These are phyloP conservation scores for Erpobdella octoculata DNA, from an alignment of 2,888 invertebrate genomes.

Conservation along the genomic window DNA sequence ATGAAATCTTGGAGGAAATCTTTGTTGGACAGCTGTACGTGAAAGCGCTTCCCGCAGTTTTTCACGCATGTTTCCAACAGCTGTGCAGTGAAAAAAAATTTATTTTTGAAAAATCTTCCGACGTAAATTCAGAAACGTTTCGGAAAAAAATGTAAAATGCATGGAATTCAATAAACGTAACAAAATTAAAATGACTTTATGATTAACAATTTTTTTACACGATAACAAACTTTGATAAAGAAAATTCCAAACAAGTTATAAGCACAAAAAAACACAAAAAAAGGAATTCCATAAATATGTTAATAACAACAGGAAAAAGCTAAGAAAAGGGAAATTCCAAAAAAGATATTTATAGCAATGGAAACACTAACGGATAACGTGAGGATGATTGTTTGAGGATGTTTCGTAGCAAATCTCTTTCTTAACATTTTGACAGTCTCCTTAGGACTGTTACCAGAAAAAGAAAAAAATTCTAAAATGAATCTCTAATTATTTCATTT, in stretches of 20 bases:
- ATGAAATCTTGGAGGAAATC: conserved; percentile 77
- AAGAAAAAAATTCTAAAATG: conserved; percentile 11
- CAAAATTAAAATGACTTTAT: background rate
- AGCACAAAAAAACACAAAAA: no score
- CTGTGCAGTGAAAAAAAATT: conserved; percentile 46
- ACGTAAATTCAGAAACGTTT: no score
- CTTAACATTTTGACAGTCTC: conserved; percentile 92
- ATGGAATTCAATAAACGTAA: background rate
- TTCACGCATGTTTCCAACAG: conserved; percentile 93
- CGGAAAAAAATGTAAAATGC: background rate
- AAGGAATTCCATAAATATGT: no score
- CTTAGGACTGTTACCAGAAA: conserved; percentile 59
- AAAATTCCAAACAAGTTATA: no score
- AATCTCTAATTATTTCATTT: background rate
- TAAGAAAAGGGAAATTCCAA: no score
- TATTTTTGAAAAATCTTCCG: no score
- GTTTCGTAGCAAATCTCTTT: conserved; percentile 64
- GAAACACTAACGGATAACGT: conserved; percentile 21
- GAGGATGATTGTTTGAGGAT: conserved; percentile 58
- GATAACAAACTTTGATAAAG: no score
- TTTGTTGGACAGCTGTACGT: conserved; percentile 76
- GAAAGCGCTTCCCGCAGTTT: conserved; percentile 89
- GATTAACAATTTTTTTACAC: no score
- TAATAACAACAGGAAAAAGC: no score
- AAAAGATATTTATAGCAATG: background rate